Evolutionary conservation across 1,140 invertebrate species (phyloP), one percentile per base, ranked within the genome.

Genomic region (Rhizoglyphus robini): DNA sequence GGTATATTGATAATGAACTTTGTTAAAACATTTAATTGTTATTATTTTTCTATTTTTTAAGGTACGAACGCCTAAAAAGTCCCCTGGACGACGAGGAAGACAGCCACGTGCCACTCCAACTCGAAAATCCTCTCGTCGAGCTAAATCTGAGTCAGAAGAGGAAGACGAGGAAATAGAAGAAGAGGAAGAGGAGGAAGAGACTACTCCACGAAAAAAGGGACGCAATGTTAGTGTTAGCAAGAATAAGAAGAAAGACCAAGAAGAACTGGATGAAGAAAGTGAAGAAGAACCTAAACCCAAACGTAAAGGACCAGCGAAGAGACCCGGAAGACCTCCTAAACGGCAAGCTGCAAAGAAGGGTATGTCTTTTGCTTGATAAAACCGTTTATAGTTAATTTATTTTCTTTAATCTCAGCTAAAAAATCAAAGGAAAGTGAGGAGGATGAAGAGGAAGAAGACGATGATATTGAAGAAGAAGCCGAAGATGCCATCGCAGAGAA

Each of bases 141-240:
- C 11, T 30, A 67, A 66, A 27, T 15, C 23, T 38, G 49, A 63
- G 31, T 30, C 65, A 1, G 67, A 68, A 47, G 70, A 71, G 23
- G 67, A 61, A 31, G 59, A 41, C 0, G 62, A 66, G 4, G 63
- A 67, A 27, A 60, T 69, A 0, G 49, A 34, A 23, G 68, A 69
- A 36, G 54, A 63, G 29, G 65, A 65, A 8, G 38, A 59, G 31
- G 49, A 23, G 8, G 49, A 31, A n/a, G 63, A 62, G 31, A 34
- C n/a, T 60, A 46, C 36, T 57, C 63, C 48, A 61, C 63, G n/a
- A 46, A 34, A 67, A 67, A 61, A 62, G 51, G 61, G 29, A 38
- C 15, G 27, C 60, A 31, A 67, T 54, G 49, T 60, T 18, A 18
- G 58, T 60, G 20, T 41, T 27, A 30, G 48, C 30, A 1, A 65